phyloP scores from a whole-genome alignment of 2,797 vertebrate genomes.

The Poecilia picta region DNA sequence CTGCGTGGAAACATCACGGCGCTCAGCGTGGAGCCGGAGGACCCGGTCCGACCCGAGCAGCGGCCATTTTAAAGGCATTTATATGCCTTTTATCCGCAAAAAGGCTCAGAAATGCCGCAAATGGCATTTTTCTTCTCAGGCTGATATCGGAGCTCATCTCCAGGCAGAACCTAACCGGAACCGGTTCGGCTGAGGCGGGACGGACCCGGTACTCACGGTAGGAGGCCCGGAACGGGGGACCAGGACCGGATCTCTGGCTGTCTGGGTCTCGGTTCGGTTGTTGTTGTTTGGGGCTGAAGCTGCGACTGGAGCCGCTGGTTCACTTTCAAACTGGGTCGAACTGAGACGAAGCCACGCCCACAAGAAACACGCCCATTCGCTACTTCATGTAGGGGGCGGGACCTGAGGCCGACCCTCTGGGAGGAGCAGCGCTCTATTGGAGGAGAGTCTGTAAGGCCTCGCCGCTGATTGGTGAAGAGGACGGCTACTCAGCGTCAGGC shows the following conservation, averaged over 20 bases:
- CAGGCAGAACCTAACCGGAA: background rate
- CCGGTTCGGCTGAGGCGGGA: background rate
- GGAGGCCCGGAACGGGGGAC: slow-evolving; percentile 38
- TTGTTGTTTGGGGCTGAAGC: slow-evolving; percentile 61
- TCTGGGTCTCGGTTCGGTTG: slow-evolving; percentile 41
- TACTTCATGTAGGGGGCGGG: slow-evolving; percentile 41
- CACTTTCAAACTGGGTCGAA: slow-evolving; percentile 76
- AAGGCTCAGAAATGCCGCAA: too few species aligned
- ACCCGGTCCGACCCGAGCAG: background rate
- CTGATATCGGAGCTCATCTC: background rate
- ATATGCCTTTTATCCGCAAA: slow-evolving; percentile 3
- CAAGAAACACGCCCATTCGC: slow-evolving; percentile 55
- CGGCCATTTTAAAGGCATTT: slow-evolving; percentile 51
- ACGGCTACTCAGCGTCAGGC: slow-evolving; percentile 9
- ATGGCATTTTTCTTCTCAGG: too few species aligned
- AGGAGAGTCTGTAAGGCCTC: rapidly evolving
- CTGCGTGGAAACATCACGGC: background rate
- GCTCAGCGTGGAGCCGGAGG: rapidly evolving
- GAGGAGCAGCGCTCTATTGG: slow-evolving; percentile 2
- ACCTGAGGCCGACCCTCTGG: background rate
- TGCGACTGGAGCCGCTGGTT: slow-evolving; percentile 58
- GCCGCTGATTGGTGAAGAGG: slow-evolving; percentile 13
- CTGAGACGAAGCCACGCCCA: slow-evolving; percentile 47
- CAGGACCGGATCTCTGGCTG: slow-evolving; percentile 22
- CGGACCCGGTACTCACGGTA: slow-evolving; percentile 56